Evolutionary conservation across 2,888 invertebrate genomes (phyloP), one percentile per base, ranked within the genome.

Genomic region (Nezara viridula): DNA sequence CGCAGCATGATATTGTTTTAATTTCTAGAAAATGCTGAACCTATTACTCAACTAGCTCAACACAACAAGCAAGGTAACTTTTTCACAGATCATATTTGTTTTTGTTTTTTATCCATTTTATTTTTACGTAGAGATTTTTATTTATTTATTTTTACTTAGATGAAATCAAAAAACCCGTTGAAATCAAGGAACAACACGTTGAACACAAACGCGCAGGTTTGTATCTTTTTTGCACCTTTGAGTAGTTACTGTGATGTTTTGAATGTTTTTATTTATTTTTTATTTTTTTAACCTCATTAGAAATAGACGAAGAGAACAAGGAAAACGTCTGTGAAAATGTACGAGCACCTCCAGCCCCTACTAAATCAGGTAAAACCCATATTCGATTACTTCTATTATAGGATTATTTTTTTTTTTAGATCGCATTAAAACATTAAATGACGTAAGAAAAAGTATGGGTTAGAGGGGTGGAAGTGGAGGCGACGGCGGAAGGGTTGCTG

Each of bases 101-200:
- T 91, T 91, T 92, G 92, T 92, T 90, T 91, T n/a, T 92, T 37
- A 37, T 40, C 60, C 60, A n/a, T 40, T 90, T 91, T 89, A 90
- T 91, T 92, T 92, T 91, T 27, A 60, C 14, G 27, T 60, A 2
- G 27, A 21, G 3, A 27, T 27, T 92, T 91, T 90, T 88, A 91
- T 86, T 77, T 86, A 44, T 44, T 73, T 86, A 49, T 90, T 81
- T 44, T 81, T 44, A 47, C 24, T 32, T 85, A 91, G 91, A 90
- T 89, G 90, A 90, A 73, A 73, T 90, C 50, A 90, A 90, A 73
- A 90, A 90, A 49, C 86, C 90, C 88, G 88, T 89, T 73, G 90
- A 90, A 87, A 90, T 90, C 88, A 90, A 90, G 73, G 90, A 90
- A 85, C 81, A 73, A 27, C 55, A 40, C 66, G 24, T 27, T 40